phyloP scores from a whole-genome alignment of 2,797 vertebrate species.

The Gallinago nigripennis region DNA sequence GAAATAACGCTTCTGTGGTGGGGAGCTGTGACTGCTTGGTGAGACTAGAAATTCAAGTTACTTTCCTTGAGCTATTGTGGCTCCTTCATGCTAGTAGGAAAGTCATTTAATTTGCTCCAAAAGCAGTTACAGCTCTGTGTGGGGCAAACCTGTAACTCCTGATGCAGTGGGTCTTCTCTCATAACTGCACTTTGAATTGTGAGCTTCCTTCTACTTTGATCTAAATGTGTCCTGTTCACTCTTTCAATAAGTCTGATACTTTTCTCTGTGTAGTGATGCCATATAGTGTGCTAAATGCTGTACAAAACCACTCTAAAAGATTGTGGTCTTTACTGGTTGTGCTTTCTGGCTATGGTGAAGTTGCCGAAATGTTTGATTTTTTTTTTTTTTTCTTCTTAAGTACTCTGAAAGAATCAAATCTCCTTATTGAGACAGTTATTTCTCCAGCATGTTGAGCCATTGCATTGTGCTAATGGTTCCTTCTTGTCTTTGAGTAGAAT shows the following conservation, averaged over 20 bases:
- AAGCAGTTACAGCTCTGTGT: neutral
- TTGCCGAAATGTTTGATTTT: neutral
- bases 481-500: neutral
- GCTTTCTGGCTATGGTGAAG: neutral
- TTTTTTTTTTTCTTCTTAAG: neutral
- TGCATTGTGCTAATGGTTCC: neutral
- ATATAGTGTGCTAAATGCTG: neutral
- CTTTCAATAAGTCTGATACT: neutral
- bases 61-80: neutral
- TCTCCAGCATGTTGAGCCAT: neutral
- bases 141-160: neutral
- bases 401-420: neutral
- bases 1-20: constrained; percentile 11
- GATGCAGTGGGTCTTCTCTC: neutral
- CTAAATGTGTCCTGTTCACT: neutral
- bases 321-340: neutral
- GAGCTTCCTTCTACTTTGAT: neutral
- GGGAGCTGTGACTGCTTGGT: neutral
- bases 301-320: neutral
- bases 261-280: neutral
- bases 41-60: neutral
- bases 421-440: neutral
- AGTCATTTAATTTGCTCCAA: neutral
- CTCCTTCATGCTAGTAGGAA: neutral
- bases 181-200: neutral